These are phyloP conservation scores for Melitaea athalia DNA, from an alignment of 2,888 invertebrate genomes.

Conservation along the genomic window DNA sequence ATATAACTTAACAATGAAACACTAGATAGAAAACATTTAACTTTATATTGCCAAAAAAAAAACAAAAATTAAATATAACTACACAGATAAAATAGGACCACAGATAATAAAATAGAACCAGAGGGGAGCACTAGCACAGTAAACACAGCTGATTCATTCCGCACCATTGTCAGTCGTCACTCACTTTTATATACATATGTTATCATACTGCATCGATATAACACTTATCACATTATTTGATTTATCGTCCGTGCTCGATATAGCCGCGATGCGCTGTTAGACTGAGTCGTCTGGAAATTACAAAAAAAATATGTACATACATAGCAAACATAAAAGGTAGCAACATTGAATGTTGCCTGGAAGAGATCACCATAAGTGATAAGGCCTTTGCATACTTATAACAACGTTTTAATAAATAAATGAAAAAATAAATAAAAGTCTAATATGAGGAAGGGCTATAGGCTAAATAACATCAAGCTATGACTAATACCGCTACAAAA, in stretches of 20 bases:
- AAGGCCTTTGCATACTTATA: too few species aligned
- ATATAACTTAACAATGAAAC: background rate
- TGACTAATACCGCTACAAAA: too few species aligned
- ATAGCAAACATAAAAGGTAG: too few species aligned
- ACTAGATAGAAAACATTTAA: background rate
- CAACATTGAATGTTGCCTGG: too few species aligned
- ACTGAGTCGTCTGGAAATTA: conserved; percentile 73
- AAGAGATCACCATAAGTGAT: too few species aligned
- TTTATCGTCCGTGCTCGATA: conserved; percentile 79
- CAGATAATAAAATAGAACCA: conserved; percentile 23
- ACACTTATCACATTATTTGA: conserved; percentile 77
- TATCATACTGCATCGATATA: conserved; percentile 53
- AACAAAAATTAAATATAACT: background rate
- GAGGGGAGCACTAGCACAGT: conserved; percentile 33
- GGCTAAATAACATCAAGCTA: too few species aligned
- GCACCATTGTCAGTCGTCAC: conserved; percentile 37
- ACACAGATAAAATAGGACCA: conserved; percentile 26
- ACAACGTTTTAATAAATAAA: too few species aligned
- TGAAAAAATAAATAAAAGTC: too few species aligned
- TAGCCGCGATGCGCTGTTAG: conserved; percentile 65
- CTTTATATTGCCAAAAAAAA: background rate
- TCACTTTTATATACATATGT: conserved; percentile 49
- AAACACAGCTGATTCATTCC: conserved; percentile 33
- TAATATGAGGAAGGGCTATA: too few species aligned
- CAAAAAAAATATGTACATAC: conserved; percentile 2